phyloP scores from a whole-genome alignment of 1,140 invertebrate species.

The Drosophila ironensis region DNA sequence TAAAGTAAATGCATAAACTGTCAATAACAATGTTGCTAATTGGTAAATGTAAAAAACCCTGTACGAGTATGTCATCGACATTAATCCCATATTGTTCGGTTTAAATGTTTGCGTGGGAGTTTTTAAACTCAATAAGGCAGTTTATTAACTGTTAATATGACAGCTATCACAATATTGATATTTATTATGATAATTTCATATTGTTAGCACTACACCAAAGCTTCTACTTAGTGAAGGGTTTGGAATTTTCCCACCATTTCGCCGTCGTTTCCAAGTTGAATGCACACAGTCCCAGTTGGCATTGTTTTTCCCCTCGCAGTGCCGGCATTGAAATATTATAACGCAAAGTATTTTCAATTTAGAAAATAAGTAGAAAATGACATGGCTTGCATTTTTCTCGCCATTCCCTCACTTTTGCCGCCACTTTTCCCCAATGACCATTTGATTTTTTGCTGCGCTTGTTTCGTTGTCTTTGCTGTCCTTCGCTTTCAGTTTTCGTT shows the following conservation, averaged over 20 bases:
- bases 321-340: slow-evolving; percentile 48
- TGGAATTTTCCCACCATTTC: not conserved
- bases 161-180: too few relatives aligned
- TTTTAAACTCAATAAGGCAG: too few relatives aligned
- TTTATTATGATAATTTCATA: too few relatives aligned
- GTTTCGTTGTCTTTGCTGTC: slow-evolving; percentile 10
- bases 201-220: too few relatives aligned
- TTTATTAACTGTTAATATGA: too few relatives aligned
- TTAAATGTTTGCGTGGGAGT: too few relatives aligned
- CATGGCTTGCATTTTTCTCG: slow-evolving; percentile 52
- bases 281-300: not conserved
- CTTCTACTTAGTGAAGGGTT: not conserved
- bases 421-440: slow-evolving; percentile 29
- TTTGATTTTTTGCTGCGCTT: slow-evolving; percentile 56
- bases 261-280: not conserved
- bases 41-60: too few relatives aligned
- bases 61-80: too few relatives aligned
- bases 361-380: slow-evolving; percentile 56
- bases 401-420: slow-evolving; percentile 23
- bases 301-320: not conserved
- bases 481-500: too few relatives aligned
- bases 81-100: too few relatives aligned
- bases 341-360: slow-evolving; percentile 72
- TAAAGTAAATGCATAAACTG: not conserved
- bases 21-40: too few relatives aligned